Percentiles rank a stretch among this genome's conserved stretches.
phyloP scores from a whole-genome alignment of 2,888 invertebrate species.

The Marasmarcha lunaedactyla region DNA sequence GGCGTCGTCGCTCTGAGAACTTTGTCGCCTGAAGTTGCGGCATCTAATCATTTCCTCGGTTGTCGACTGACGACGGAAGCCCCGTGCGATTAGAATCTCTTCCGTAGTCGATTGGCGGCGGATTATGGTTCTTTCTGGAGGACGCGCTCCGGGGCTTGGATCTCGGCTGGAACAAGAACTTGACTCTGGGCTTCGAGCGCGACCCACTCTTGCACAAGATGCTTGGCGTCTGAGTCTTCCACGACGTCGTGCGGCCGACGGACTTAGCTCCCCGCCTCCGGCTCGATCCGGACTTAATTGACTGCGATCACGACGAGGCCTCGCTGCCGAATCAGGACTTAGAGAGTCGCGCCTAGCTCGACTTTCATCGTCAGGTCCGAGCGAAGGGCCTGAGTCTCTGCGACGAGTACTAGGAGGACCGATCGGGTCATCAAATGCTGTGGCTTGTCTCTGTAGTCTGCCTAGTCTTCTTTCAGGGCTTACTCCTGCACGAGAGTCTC shows the following conservation, averaged over 20 bases:
- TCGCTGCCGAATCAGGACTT: slow-evolving; percentile 90
- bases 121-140: slow-evolving; percentile 78
- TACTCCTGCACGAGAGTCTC: slow-evolving; percentile 75
- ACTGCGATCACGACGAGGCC: slow-evolving; percentile 80
- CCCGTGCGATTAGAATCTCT: slow-evolving; percentile 90
- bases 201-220: slow-evolving; percentile 75
- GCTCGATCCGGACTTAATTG: slow-evolving; percentile 85
- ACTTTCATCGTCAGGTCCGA: slow-evolving; percentile 86
- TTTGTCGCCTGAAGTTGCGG: slow-evolving; percentile 89
- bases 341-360: slow-evolving; percentile 85
- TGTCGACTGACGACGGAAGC: slow-evolving; percentile 90
- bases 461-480: slow-evolving; percentile 78
- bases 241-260: slow-evolving; percentile 76
- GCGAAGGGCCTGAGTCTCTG: slow-evolving; percentile 85
- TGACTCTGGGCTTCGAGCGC: slow-evolving; percentile 76
- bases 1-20: slow-evolving; percentile 89
- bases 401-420: slow-evolving; percentile 77
- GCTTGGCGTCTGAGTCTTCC: slow-evolving; percentile 82
- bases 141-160: slow-evolving; percentile 81
- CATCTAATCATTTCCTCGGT: slow-evolving; percentile 95
- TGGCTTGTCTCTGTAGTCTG: slow-evolving; percentile 86
- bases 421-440: slow-evolving; percentile 88
- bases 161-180: slow-evolving; percentile 85
- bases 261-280: slow-evolving; percentile 84
- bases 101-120: slow-evolving; percentile 91